Evolutionary conservation across 2,113 vertebrate species (phyloP), one percentile per base, ranked within the genome.

Genomic region (Pterocles orientalis): DNA sequence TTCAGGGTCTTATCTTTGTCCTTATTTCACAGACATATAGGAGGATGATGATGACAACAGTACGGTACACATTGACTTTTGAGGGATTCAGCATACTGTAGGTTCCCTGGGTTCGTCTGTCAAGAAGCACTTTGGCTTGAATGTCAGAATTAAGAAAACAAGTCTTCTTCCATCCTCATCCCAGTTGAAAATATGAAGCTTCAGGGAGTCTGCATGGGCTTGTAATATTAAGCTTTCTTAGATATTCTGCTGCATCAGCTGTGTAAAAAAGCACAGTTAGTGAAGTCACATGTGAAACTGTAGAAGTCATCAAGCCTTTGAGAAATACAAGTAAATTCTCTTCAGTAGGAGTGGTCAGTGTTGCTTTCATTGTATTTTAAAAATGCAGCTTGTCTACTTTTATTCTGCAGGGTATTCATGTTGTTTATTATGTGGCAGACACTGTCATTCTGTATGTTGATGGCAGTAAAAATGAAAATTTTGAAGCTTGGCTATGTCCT

Each of bases 231-330:
- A 62, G 18, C 25, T 29, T 7, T 64, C n/a, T 47, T 25, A n/a
- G 39, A 6, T 41, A 4, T 18, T 47, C 64, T 61, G 34, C 45
- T 51, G 8, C 1, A 1, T 28, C 34, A 31, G 45, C 48, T n/a
- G 28, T 24, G n/a, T 51, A 14, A 45, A 21, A 53, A 73, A 23
- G 0, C 28, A 7, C 20, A 25, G 18, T 31, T 19, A 60, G n/a
- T 0, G 0, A 31, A 45, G 45, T 29, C 65, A 51, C 14, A 18
- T 5, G 0, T 13, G 54, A 18, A 60, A 34, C 1, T 5, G 26
- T 1, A 24, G 19, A 53, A 79, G 9, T 39, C n/a, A 51, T 13
- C 7, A 14, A 62, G 33, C 12, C 64, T 33, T 39, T 41, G 71
- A 33, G 60, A 53, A 41, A 39, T 4, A 20, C 18, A 66, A 86